A percentile compares a stretch with the other conserved stretches of the same genome.
phyloP scores from a whole-genome alignment of 2,888 invertebrate species.

The Megalurothrips usitatus region DNA sequence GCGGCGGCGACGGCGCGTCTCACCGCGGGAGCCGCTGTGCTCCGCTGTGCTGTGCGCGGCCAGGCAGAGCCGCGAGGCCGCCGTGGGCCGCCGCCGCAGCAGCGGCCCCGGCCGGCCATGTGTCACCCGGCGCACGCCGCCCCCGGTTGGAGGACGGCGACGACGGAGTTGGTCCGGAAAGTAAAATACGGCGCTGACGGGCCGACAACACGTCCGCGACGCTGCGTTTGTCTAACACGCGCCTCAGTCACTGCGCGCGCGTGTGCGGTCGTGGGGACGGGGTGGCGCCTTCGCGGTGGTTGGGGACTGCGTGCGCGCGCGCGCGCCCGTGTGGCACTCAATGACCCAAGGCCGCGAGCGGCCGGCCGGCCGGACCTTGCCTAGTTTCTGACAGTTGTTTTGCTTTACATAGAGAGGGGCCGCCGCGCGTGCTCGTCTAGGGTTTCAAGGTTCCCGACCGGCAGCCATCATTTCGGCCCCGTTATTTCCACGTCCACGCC shows the following conservation, averaged over 20 bases:
- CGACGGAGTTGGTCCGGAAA: constrained; percentile 15
- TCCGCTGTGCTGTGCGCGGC: no score
- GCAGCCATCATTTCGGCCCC: no score
- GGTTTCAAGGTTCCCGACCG: no score
- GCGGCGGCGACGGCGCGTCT: no score
- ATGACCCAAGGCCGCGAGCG: not conserved
- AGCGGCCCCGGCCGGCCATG: not conserved
- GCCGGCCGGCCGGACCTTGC: not conserved
- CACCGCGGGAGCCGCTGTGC: no score
- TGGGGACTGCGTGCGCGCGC: not conserved
- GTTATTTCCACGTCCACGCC: no score
- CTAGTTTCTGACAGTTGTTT: no score
- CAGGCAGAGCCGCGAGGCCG: not conserved
- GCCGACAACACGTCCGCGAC: not conserved
- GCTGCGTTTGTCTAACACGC: not conserved
- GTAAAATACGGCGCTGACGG: not conserved
- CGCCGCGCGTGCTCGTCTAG: no score
- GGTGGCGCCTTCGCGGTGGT: no score
- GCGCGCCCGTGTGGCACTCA: not conserved
- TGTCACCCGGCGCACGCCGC: not conserved
- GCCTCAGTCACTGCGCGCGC: no score
- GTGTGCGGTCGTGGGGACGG: no score
- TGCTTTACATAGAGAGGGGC: no score
- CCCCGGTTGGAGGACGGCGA: not conserved
- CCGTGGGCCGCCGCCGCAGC: not conserved